These are phyloP conservation scores for Kryptolebias marmoratus DNA, from an alignment of 2,113 vertebrate genomes.

Conservation along the genomic window DNA sequence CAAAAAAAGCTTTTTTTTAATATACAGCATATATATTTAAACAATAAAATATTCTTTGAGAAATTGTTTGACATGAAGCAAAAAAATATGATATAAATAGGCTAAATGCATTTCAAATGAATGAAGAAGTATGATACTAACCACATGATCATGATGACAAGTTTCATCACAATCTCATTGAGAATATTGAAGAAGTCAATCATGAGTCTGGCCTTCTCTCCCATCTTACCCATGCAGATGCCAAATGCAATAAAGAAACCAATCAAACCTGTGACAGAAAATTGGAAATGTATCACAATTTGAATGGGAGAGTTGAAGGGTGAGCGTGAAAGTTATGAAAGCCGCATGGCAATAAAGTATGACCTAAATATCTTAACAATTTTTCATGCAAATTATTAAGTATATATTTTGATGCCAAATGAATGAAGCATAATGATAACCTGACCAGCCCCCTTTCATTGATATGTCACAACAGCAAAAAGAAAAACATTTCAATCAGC, in stretches of 20 bases:
- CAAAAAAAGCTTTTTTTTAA: not conserved
- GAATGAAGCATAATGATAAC: conserved; percentile 1
- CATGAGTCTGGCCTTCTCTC: conserved; percentile 97
- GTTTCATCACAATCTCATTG: conserved; percentile 98
- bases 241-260: conserved; percentile 99
- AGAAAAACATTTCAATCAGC: conserved; percentile 4
- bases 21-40: no score
- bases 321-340: not conserved
- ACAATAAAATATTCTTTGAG: conserved; percentile 21
- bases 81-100: conserved; percentile 27
- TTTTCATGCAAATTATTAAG: not conserved
- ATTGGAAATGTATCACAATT: conserved; percentile 59
- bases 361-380: conserved; percentile 7
- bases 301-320: conserved; percentile 20
- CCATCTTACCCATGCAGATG: conserved; percentile 99
- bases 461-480: conserved; percentile 3
- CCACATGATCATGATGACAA: conserved; percentile 99
- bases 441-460: not conserved
- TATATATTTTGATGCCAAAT: not conserved
- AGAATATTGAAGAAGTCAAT: conserved; percentile 99
- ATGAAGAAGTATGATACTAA: conserved; percentile 81
- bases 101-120: conserved; percentile 50
- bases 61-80: conserved; percentile 38
- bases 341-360: not conserved
- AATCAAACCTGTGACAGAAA: conserved; percentile 88